Conservation (phyloP, 2,888 invertebrate genomes). For the Taenaris catops region DNA sequence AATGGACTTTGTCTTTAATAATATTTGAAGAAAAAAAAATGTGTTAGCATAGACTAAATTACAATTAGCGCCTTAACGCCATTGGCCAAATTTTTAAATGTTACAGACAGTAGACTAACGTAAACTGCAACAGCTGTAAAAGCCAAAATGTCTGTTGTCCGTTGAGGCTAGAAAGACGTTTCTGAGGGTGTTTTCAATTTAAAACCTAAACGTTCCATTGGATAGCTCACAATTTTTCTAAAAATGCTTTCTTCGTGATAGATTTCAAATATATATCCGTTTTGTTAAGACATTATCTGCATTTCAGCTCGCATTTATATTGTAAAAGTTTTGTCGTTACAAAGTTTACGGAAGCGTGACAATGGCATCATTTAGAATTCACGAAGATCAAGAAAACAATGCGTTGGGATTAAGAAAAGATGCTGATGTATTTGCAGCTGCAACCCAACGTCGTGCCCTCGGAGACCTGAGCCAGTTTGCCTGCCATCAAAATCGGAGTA, state of each 20-base stretch:
- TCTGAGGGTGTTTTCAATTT: constrained; percentile 59
- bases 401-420: constrained; percentile 74
- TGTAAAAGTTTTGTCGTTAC: constrained; percentile 31
- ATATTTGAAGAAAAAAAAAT: too few relatives aligned
- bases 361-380: constrained; percentile 88
- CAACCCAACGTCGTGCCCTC: constrained; percentile 82
- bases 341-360: constrained; percentile 61
- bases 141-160: constrained; percentile 68
- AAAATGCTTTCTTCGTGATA: constrained; percentile 47
- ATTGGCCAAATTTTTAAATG: constrained; percentile 65
- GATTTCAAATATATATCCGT: constrained; percentile 34
- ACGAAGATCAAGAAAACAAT: constrained; percentile 89
- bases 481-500: constrained; percentile 71
- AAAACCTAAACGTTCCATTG: constrained; percentile 29
- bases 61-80: constrained; percentile 7
- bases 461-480: constrained; percentile 82
- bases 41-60: constrained; percentile 11
- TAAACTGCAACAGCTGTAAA: constrained; percentile 72
- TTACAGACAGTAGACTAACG: constrained; percentile 52
- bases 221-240: constrained; percentile 42
- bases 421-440: constrained; percentile 58
- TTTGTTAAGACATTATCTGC: constrained; percentile 39
- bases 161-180: constrained; percentile 58
- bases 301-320: constrained; percentile 35
- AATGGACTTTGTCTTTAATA: too few relatives aligned